These are phyloP conservation scores for Spinibarbus caldwelli DNA, from an alignment of 2,797 vertebrate species.

Conservation along the genomic window DNA sequence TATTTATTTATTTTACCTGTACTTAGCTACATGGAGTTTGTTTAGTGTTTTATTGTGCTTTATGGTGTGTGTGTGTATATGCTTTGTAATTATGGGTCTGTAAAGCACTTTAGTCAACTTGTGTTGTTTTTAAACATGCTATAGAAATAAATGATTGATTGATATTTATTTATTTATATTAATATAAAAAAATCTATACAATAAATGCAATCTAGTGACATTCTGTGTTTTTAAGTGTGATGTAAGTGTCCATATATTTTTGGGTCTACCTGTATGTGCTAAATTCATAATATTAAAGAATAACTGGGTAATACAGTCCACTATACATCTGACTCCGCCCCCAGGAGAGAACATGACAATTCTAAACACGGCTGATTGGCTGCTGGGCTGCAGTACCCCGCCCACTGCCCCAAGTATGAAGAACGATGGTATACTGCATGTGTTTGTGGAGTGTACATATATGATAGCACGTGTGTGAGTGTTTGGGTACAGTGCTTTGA, in stretches of 20 bases:
- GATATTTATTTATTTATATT: too few relatives aligned
- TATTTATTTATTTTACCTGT: too few relatives aligned
- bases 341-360: constrained; percentile 99
- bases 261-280: neutral
- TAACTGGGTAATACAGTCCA: constrained; percentile 53
- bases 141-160: too few relatives aligned
- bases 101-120: too few relatives aligned
- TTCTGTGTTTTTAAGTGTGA: neutral
- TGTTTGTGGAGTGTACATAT: constrained; percentile 76
- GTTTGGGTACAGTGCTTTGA: constrained; percentile 45
- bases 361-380: constrained; percentile 99
- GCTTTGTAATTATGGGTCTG: too few relatives aligned
- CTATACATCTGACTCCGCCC: constrained; percentile 62
- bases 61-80: too few relatives aligned
- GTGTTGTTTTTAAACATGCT: too few relatives aligned
- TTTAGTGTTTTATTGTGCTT: too few relatives aligned
- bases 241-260: neutral
- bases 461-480: constrained; percentile 42
- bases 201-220: neutral
- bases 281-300: neutral
- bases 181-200: neutral
- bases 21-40: too few relatives aligned
- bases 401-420: constrained; percentile 93
- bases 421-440: constrained; percentile 94
- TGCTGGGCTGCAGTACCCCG: constrained; percentile 96